These are phyloP conservation scores for Netelia fuscicornis DNA, from an alignment of 2,888 invertebrate genomes.

Conservation along the genomic window DNA sequence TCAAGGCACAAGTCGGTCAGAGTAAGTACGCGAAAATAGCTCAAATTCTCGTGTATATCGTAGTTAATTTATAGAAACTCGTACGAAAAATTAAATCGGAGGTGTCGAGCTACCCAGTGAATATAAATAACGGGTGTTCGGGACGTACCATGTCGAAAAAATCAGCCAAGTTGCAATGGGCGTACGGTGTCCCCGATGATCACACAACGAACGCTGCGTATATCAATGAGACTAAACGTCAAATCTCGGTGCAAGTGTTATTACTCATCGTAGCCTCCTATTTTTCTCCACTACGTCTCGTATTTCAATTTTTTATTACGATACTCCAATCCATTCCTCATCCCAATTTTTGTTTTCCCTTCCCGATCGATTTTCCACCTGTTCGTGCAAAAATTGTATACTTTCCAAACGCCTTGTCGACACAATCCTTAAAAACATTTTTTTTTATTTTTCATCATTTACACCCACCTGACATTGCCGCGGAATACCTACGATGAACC, in stretches of 20 bases:
- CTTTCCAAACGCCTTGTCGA: not conserved
- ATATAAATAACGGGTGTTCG: constrained; percentile 2
- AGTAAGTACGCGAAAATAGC: constrained; percentile 88
- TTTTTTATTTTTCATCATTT: not conserved
- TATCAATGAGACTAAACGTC: constrained; percentile 74
- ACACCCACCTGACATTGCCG: constrained; percentile 1
- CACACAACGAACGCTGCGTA: constrained; percentile 77
- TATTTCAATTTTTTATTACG: constrained; percentile 1
- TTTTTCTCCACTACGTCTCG: not conserved
- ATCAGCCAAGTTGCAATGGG: constrained; percentile 67
- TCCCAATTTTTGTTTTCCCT: not conserved
- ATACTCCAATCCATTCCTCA: not conserved
- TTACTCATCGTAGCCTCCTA: constrained; percentile 14
- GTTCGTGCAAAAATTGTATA: not conserved
- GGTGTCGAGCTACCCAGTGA: not conserved
- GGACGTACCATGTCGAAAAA: constrained; percentile 30
- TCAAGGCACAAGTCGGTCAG: constrained; percentile 94
- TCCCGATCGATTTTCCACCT: constrained; percentile 15
- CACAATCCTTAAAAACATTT: not conserved
- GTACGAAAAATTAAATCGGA: not conserved
- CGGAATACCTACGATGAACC: not conserved
- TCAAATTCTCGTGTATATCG: constrained; percentile 62
- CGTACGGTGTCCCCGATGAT: constrained; percentile 73
- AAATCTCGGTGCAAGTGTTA: constrained; percentile 64
- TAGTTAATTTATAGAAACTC: constrained; percentile 30